Percentiles rank a stretch among this genome's conserved stretches.
Conservation (phyloP, 1,140 invertebrate species). For the Neodiprion virginianus region DNA sequence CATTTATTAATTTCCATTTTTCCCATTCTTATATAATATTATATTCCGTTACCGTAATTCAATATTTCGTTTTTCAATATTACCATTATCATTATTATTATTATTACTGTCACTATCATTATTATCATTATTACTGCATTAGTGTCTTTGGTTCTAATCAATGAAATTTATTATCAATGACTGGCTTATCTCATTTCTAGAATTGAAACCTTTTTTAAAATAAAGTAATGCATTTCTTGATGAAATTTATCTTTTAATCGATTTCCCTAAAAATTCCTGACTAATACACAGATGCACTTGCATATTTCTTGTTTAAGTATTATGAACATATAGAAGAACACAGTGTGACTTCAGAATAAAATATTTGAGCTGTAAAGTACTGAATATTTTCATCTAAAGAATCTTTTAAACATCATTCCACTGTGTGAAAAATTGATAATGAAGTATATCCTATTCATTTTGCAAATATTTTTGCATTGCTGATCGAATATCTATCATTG, state of each 20-base stretch:
- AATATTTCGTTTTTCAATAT: slow-evolving; percentile 4
- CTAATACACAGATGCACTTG: too few species aligned
- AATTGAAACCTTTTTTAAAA: not conserved
- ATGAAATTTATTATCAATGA: not conserved
- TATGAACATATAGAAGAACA: too few species aligned
- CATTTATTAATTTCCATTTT: slow-evolving; percentile 53
- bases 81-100: not conserved
- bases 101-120: slow-evolving; percentile 5
- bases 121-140: not conserved
- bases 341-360: too few species aligned
- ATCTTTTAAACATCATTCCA: too few species aligned
- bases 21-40: slow-evolving; percentile 33
- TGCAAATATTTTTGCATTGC: too few species aligned
- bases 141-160: too few species aligned
- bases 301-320: too few species aligned
- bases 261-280: not conserved
- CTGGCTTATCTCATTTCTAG: not conserved
- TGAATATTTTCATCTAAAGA: too few species aligned
- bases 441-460: too few species aligned
- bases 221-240: not conserved
- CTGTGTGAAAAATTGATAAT: too few species aligned
- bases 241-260: not conserved
- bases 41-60: slow-evolving; percentile 25
- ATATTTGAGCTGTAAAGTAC: too few species aligned
- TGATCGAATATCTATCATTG: too few species aligned